Conservation (phyloP, 2,888 invertebrate species). For the Diloba caeruleocephala region DNA sequence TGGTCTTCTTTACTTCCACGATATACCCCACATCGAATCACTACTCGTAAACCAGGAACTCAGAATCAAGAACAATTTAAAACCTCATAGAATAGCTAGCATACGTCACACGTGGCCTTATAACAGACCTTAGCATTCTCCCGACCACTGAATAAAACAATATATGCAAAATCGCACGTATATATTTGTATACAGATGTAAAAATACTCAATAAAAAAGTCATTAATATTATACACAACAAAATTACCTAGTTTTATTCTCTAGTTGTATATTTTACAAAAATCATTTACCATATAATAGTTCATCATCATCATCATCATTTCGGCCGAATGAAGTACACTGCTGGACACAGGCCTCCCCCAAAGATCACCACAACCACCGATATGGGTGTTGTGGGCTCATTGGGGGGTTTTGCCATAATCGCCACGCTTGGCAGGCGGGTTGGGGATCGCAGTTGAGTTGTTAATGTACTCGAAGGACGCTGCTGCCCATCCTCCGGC, state of each 20-base stretch:
- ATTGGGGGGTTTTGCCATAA: too few relatives aligned
- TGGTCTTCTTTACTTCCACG: conserved; percentile 90
- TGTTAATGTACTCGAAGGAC: too few relatives aligned
- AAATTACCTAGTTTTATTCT: conserved; percentile 32
- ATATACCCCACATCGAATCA: conserved; percentile 90
- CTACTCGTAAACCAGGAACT: conserved; percentile 90
- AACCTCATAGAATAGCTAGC: conserved; percentile 90
- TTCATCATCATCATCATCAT: too few relatives aligned
- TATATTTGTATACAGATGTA: conserved; percentile 59
- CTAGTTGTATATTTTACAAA: too few relatives aligned
- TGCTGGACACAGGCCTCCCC: too few relatives aligned
- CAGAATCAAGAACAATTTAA: conserved; percentile 88
- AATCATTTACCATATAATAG: too few relatives aligned
- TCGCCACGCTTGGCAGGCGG: too few relatives aligned
- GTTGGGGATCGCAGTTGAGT: too few relatives aligned
- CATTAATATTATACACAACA: conserved; percentile 58
- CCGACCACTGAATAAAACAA: conserved; percentile 52
- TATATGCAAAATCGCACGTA: conserved; percentile 48
- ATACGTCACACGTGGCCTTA: conserved; percentile 90
- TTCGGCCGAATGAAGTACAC: too few relatives aligned
- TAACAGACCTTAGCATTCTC: conserved; percentile 75
- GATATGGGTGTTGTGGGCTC: too few relatives aligned
- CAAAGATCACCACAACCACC: too few relatives aligned
- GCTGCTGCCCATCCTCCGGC: too few relatives aligned
- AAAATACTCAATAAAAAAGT: conserved; percentile 60